Conservation (phyloP, 2,888 invertebrate species). For the Adelphocoris suturalis region DNA sequence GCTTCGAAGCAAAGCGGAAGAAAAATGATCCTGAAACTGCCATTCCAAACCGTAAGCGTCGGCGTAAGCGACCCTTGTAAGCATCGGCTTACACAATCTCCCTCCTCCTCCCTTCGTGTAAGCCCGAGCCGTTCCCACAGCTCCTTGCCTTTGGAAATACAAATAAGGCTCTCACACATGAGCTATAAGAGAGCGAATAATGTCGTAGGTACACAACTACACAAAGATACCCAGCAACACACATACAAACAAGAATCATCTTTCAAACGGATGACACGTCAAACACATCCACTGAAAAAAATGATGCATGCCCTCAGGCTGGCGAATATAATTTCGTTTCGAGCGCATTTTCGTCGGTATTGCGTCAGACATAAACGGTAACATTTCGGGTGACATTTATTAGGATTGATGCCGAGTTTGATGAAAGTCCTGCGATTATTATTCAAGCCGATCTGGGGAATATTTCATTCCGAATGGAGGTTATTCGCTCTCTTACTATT, state of each 20-base stretch:
- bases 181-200: neutral
- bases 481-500: too few relatives aligned
- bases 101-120: neutral
- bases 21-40: neutral
- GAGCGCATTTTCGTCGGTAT: too few relatives aligned
- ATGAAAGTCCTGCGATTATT: too few relatives aligned
- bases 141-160: neutral
- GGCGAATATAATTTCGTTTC: neutral
- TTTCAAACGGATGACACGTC: neutral
- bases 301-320: neutral
- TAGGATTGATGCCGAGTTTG: neutral
- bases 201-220: neutral
- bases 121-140: neutral
- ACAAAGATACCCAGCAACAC: neutral
- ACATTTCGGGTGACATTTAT: neutral
- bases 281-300: neutral
- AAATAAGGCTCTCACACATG: neutral
- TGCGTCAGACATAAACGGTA: too few relatives aligned
- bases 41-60: neutral
- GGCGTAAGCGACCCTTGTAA: neutral
- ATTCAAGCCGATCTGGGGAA: too few relatives aligned
- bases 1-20: neutral
- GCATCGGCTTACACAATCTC: neutral
- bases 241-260: neutral
- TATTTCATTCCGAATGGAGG: too few relatives aligned